phyloP scores from a whole-genome alignment of 2,113 vertebrate species.

The Leptocoma aspasia region DNA sequence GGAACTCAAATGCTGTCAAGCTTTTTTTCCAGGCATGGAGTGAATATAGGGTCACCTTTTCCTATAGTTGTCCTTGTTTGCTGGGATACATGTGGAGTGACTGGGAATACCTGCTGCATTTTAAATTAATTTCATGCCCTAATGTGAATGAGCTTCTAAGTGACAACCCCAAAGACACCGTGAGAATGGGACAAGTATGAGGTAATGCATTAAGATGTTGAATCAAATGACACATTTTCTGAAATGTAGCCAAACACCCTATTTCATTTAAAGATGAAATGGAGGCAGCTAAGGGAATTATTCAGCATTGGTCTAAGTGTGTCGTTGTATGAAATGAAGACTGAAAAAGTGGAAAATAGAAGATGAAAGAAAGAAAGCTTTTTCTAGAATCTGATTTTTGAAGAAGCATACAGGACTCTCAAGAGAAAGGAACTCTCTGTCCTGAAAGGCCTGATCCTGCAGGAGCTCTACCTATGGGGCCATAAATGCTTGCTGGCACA shows the following conservation, averaged over 20 bases:
- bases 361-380: not conserved
- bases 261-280: not conserved
- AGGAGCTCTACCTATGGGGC: not conserved
- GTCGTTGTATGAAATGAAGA: not conserved
- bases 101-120: not conserved
- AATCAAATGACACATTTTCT: not conserved
- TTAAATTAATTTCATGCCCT: not conserved
- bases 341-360: not conserved
- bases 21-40: not conserved
- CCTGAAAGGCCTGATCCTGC: not conserved
- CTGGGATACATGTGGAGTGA: not conserved
- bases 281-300: not conserved
- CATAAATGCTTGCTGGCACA: accelerated
- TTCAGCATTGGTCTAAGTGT: not conserved
- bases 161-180: not conserved
- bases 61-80: not conserved
- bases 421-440: not conserved
- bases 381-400: not conserved
- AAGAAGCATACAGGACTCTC: not conserved
- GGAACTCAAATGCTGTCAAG: not conserved
- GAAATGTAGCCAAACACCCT: not conserved
- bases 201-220: not conserved
- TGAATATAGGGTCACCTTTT: not conserved
- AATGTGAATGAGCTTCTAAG: not conserved
- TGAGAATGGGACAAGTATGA: not conserved